Evolutionary conservation across 1,140 invertebrate genomes (phyloP), one percentile per base, ranked within the genome.

Genomic region (Zeugodacus cucurbitae): DNA sequence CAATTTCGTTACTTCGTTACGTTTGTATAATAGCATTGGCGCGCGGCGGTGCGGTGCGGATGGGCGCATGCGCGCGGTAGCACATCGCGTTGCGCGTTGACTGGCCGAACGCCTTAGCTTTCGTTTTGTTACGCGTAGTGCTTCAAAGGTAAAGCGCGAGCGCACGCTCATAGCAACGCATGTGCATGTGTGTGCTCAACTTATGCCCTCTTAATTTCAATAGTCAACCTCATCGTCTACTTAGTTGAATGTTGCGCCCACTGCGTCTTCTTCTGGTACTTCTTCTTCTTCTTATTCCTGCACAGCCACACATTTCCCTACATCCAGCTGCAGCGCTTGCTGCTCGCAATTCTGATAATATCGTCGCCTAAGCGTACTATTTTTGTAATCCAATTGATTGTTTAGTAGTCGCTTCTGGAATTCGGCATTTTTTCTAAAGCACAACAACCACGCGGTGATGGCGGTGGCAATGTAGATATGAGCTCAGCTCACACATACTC

Each of bases 381-480:
- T 74, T 32, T 90, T 89, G 90, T 92, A 92, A 92, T 92, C 92
- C 91, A 92, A 92, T 91, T 92, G 91, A 92, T 92, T 92, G 91
- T 92, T 91, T 91, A 91, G 91, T 89, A 91, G 91, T 89, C 89
- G 91, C 91, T 92, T 92, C 91, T 92, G 91, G 91, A 92, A 92
- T 92, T 92, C 91, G 91, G 91, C 91, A 92, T 92, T 91, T 90
- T 89, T 89, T 82, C 74, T 82, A 82, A 82, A 82, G 74, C 74
- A 7, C 74, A 41, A 34, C 22, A 20, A 20, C 41, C 48, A 29
- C 34, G 7, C 70, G 70, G 1, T n/a, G 64, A 34, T 41, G 37
- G 59, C 29, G 62, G n/a, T 64, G 62, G 62, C n/a, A 29, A 7
- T 70, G 64, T 6, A 82, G 37, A 82, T 82, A 82, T 44, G 41